Conservation (phyloP, 2,888 invertebrate species). For the Xanthorhoe designata region DNA sequence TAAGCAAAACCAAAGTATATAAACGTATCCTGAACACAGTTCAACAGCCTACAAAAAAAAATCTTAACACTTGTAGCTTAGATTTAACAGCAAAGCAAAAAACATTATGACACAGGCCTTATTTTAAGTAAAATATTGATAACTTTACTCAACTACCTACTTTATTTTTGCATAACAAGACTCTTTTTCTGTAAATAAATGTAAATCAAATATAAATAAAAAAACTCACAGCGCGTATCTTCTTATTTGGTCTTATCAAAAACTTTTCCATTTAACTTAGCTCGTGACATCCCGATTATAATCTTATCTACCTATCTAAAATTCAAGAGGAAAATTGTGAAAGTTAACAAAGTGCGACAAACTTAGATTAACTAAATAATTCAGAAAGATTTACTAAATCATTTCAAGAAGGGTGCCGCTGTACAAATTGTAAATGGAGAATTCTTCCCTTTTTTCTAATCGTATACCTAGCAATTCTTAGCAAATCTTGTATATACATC, state of each 20-base stretch:
- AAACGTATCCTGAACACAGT: too few species aligned
- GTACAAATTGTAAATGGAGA: constrained; percentile 5
- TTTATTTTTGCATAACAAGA: neutral
- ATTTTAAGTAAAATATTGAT: too few species aligned
- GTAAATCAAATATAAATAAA: neutral
- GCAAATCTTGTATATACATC: too few species aligned
- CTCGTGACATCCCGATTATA: constrained; percentile 70
- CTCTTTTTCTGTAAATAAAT: neutral
- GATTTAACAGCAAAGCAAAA: too few species aligned
- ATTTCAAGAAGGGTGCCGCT: constrained; percentile 27
- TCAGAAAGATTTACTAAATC: constrained; percentile 39
- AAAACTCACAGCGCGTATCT: constrained; percentile 8
- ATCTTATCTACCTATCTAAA: constrained; percentile 58
- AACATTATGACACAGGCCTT: too few species aligned
- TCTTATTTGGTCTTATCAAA: constrained; percentile 41
- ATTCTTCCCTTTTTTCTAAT: too few species aligned
- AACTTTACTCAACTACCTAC: too few species aligned
- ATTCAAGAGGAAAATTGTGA: constrained; percentile 49
- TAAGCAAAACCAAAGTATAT: too few species aligned
- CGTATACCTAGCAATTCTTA: too few species aligned
- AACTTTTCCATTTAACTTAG: constrained; percentile 81
- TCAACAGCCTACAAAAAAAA: too few species aligned
- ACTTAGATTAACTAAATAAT: constrained; percentile 57
- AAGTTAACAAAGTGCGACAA: constrained; percentile 56
- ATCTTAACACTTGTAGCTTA: too few species aligned